Evolutionary conservation across 2,797 vertebrate genomes (phyloP), one percentile per base, ranked within the genome.

Genomic region (Parotocinclus haroldoi): DNA sequence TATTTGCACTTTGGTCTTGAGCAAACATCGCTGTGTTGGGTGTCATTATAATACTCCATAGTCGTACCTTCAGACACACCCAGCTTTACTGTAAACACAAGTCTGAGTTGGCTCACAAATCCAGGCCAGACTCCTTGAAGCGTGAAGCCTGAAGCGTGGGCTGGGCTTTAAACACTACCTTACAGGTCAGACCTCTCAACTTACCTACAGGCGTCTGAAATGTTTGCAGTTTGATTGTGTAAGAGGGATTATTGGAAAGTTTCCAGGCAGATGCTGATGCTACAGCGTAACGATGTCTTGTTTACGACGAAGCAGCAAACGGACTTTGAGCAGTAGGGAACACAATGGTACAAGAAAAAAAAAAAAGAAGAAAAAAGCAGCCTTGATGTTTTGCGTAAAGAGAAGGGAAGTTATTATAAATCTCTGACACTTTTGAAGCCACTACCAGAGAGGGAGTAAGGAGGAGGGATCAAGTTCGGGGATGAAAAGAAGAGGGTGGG

Each of bases 51-150:
- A 60, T 48, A 9, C 50, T 13, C 40, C n/a, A 7, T n/a, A 19
- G 52, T 12, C 36, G 9, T 14, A 10, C 44, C 7, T 19, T 10
- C 17, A 46, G 50, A 50, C 67, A 69, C 68, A 49, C 68, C 60
- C 44, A 10, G 9, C 7, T n/a, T 56, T 56, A 49, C 1, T 63
- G 14, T 57, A 18, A 44, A 14, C 45, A 63, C 59, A 19, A 19
- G 49, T 2, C 13, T 53, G 45, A 38, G 10, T 39, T n/a, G 36
- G 7, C 7, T 40, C 7, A 49, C 17, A 17, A 19, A 63, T 44
- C 38, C 18, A 44, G n/a, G 46, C 19, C n/a, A 51, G 42, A 70
- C 60, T 37, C 7, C 14, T 0, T 45, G n/a, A n/a, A n/a, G n/a
- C n/a, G n/a, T n/a, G n/a, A n/a, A n/a, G n/a, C 1, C 7, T 7